A percentile compares a stretch with the other conserved stretches of the same genome.
Conservation (phyloP, 2,797 vertebrate genomes). For the Mycteria americana region DNA sequence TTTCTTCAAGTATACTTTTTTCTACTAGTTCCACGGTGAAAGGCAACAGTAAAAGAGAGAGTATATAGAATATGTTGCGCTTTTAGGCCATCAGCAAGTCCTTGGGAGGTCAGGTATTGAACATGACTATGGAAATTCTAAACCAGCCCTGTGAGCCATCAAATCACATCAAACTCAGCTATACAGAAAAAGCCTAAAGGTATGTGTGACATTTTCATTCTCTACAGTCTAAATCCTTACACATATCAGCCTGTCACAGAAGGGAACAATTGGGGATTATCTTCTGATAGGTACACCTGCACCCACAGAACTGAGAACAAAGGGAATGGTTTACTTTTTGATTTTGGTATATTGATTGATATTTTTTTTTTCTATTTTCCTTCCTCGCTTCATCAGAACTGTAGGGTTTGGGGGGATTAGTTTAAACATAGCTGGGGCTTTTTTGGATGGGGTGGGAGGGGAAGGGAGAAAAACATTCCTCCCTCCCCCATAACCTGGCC, state of each 20-base stretch:
- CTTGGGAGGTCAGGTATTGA: constrained; percentile 54
- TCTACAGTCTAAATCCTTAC: constrained; percentile 47
- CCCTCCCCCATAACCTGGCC: neutral
- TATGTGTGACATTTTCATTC: constrained; percentile 55
- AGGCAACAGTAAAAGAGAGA: neutral
- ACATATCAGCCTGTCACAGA: constrained; percentile 33
- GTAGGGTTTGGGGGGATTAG: neutral
- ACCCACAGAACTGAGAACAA: constrained; percentile 1
- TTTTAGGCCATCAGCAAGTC: constrained; percentile 46
- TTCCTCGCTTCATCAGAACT: neutral
- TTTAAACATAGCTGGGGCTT: neutral
- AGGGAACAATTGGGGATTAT: constrained; percentile 40
- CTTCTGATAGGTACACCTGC: neutral
- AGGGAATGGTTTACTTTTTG: neutral
- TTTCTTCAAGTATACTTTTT: neutral
- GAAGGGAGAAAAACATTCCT: neutral
- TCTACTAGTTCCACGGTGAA: neutral
- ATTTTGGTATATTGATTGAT: neutral
- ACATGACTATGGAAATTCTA: constrained; percentile 46
- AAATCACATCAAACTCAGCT: constrained; percentile 61
- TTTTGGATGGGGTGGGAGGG: neutral
- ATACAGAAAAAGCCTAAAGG: constrained; percentile 48
- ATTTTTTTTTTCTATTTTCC: neutral
- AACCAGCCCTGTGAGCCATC: constrained; percentile 45
- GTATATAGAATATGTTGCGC: neutral